Evolutionary conservation across 1,140 invertebrate species (phyloP), one percentile per base, ranked within the genome.

Genomic region (Aethina tumida): DNA sequence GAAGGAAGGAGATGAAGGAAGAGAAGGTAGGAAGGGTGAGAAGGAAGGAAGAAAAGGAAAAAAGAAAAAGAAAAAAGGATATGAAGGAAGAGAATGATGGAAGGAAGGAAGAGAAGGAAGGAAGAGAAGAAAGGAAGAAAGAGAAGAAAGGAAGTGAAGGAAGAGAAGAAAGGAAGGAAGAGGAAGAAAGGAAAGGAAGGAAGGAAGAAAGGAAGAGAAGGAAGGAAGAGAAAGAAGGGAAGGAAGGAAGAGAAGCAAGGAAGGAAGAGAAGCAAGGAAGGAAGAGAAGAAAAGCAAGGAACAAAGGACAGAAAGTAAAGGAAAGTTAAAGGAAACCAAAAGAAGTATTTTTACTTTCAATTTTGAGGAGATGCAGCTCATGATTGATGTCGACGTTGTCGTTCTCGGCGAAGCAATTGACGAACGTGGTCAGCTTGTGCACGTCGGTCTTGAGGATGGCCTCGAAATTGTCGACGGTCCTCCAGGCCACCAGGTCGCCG

Each of bases 401-500:
- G 59, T 67, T 71, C 61, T 71, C 62, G 62, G 76, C 53, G 73
- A 69, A 52, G 60, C 66, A 50, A 54, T 68, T 54, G 47, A 72
- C 59, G 25, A 81, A 63, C 56, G 72, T 70, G 6, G 72, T 68
- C 20, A 81, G 62, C 45, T 73, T 69, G 38, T 77, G 66, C 37
- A 78, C 56, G 59, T 81, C 74, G 22, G 74, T 74, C 52, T 75
- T 73, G 32, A 81, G 48, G 41, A 81, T 67, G 17, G 77, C 52
- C 22, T 70, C 69, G 43, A 81, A 71, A 53, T 65, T 63, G 51
- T 73, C 68, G 33, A 68, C 64, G 9, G 68, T 66, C 36, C 69
- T 75, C 78, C 77, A 81, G 22, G 77, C 73, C 27, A 73, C 60
- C 22, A 73, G 66, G 50, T 70, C 63, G 42, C 78, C 77, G 52